Evolutionary conservation across 2,888 invertebrate genomes (phyloP).

Genomic region (Heliconius aoede): DNA sequence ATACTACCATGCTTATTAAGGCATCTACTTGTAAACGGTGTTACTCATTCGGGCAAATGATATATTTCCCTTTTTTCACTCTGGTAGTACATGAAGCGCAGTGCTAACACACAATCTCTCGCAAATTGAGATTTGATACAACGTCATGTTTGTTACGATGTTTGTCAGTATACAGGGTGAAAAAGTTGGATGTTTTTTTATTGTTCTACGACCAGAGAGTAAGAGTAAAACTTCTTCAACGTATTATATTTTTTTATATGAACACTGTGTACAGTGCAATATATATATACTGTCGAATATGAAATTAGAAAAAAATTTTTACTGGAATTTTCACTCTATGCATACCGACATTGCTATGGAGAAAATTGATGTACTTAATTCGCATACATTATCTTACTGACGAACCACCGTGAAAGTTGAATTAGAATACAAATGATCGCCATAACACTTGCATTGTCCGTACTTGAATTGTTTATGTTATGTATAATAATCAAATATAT

Average conservation of each 20-base stretch:
- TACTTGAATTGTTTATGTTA: conserved; percentile 4
- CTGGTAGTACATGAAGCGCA: too few species aligned
- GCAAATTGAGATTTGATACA: too few species aligned
- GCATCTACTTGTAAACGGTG: too few species aligned
- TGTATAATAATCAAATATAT: conserved; percentile 14
- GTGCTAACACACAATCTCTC: too few species aligned
- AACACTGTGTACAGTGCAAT: not conserved
- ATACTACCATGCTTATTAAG: too few species aligned
- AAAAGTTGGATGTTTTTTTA: not conserved
- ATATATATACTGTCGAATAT: not conserved
- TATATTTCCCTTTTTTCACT: too few species aligned
- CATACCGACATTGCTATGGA: conserved; percentile 15
- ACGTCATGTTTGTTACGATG: too few species aligned
- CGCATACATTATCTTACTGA: conserved; percentile 18
- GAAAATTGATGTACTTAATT: conserved; percentile 21
- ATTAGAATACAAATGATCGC: conserved; percentile 29
- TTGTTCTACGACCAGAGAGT: not conserved
- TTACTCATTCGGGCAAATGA: too few species aligned
- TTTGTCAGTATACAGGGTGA: too few species aligned
- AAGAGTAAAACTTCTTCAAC: not conserved
- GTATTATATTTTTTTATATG: not conserved
- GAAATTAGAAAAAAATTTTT: not conserved
- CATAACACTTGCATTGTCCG: conserved; percentile 27
- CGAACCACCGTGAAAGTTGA: conserved; percentile 30
- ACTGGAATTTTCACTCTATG: conserved; percentile 10